Conservation (phyloP, 2,797 vertebrate genomes). For the Picus viridis region DNA sequence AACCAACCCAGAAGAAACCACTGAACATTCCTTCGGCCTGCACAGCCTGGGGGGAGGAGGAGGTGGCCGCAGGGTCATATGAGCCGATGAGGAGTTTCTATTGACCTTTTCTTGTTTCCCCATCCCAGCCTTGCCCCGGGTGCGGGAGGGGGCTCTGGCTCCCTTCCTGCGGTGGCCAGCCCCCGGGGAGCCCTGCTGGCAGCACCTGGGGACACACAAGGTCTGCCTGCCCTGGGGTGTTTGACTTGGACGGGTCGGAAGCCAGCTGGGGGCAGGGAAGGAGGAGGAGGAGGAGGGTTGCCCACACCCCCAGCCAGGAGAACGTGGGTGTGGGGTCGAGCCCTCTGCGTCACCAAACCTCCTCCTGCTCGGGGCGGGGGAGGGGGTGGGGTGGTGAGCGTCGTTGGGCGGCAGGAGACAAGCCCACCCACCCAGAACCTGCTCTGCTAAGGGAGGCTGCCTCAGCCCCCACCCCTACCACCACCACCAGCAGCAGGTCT, state of each 20-base stretch:
- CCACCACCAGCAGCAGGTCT: not conserved
- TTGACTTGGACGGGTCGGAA: not conserved
- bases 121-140: not conserved
- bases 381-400: no score
- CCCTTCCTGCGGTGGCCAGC: no score
- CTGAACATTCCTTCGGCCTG: constrained; percentile 66
- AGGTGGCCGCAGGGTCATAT: not conserved
- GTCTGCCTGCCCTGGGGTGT: not conserved
- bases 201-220: not conserved
- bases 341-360: not conserved
- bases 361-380: not conserved
- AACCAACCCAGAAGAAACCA: constrained; percentile 4
- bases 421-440: not conserved
- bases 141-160: not conserved
- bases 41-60: not conserved
- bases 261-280: not conserved
- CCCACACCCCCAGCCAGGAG: not conserved
- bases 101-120: no score
- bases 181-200: no score
- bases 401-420: not conserved
- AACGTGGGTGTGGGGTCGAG: rapidly evolving
- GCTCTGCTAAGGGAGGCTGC: not conserved
- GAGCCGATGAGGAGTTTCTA: not conserved
- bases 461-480: not conserved
- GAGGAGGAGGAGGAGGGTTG: not conserved